These are phyloP conservation scores for Nothocercus julius DNA, from an alignment of 2,113 vertebrate species.

Conservation along the genomic window DNA sequence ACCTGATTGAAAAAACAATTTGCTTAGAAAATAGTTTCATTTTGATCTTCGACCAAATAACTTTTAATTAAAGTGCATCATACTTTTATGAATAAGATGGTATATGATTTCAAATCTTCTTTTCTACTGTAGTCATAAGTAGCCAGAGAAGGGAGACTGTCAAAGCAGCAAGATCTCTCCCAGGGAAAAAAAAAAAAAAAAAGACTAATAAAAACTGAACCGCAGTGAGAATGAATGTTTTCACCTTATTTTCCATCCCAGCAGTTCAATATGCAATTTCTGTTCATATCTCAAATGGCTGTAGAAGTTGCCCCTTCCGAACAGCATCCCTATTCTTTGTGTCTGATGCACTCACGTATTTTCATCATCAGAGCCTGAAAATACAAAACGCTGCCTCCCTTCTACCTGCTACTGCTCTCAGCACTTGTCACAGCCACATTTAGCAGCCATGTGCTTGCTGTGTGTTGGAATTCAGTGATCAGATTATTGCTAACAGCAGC, in stretches of 20 bases:
- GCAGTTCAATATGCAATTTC: neutral
- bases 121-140: neutral
- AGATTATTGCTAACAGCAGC: conserved; percentile 42
- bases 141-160: neutral
- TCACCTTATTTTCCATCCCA: neutral
- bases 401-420: conserved; percentile 17
- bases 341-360: neutral
- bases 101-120: conserved; percentile 5
- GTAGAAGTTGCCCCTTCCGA: neutral
- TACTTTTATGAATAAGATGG: conserved; percentile 9
- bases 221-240: neutral
- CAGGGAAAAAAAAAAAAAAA: neutral
- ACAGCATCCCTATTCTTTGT: conserved; percentile 10
- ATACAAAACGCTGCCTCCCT: conserved; percentile 26
- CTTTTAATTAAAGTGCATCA: conserved; percentile 10
- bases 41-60: conserved; percentile 56
- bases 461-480: conserved; percentile 22
- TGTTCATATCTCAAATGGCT: neutral
- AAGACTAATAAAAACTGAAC: neutral
- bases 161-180: neutral
- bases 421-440: conserved; percentile 18
- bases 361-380: conserved; percentile 24
- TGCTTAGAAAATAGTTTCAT: conserved; percentile 25
- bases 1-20: conserved; percentile 45
- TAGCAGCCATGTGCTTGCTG: conserved; percentile 10